Base-by-base conservation (phyloP, 2,888 invertebrate genomes). In the Nezara viridula region DNA sequence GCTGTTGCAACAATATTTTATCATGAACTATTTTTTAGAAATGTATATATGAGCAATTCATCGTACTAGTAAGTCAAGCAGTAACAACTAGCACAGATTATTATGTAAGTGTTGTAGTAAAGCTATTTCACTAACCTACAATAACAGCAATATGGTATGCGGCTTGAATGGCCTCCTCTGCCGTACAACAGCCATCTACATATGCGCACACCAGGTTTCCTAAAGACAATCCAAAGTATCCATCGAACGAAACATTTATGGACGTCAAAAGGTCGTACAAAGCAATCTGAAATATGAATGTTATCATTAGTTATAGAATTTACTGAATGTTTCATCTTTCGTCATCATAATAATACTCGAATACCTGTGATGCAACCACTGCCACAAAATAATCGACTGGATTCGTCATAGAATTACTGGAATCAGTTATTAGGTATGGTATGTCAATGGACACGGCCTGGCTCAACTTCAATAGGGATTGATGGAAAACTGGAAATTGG, bases 141-240 rank as follows among this genome's bases (percentile, higher is more conserved):
- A 60, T 47, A 16, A 86, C 44, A 0, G 97, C 98, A 92, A 98
- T 94, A 92, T 96, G 96, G 93, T 98, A 98, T 0, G 98, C 96
- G 0, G 96, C 95, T 16, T 97, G 93, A 90, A 98, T 95, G 94
- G 97, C 96, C 93, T 98, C 96, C 92, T 98, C 97, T 0, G 96
- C 95, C 0, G 97, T 97, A 91, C 98, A 95, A 91, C 97, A 96
- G 0, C 97, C 98, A 92, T 99, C 99, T 5, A 98, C 98, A 93
- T 99, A 99, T 0, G 97, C 98, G 93, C 99, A 98, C 0, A 97
- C 98, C 12, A 99, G 94, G 93, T 99, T 99, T 40, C 99, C 99
- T 0, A 98, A 97, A 16, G 98, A 98, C 93, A 98, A 98, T 3
- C 99, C 98, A 90, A 96, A 94, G 90, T 96, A 95, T n/a, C 95